Evolutionary conservation across 2,888 invertebrate species (phyloP), one percentile per base, ranked within the genome.

Genomic region (Nesidiocoris tenuis): DNA sequence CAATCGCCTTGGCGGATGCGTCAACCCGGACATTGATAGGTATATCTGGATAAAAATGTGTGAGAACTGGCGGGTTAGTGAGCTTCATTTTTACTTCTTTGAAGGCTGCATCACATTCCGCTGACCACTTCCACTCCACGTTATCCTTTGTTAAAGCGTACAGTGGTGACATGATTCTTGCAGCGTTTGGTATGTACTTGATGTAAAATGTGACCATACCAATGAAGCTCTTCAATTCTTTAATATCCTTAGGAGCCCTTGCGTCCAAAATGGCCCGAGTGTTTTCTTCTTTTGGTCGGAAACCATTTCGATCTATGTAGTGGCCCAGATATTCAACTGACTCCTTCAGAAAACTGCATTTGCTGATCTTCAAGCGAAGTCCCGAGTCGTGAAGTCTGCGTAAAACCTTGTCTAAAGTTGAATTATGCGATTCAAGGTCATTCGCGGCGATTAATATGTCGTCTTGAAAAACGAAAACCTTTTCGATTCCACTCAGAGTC

Each of bases 381-480:
- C 64, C 64, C 7, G 64, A 23, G 22, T 23, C 2, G 17, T 64
- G 17, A 9, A 64, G 17, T 64, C 17, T 64, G 3, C 9, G 12
- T 2, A 64, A 25, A 2, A 64, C 64, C n/a, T 64, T 9, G 9
- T 23, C 3, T n/a, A 64, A 64, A 64, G 25, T 64, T 22, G 17
- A 2, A 17, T 64, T 64, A 22, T 64, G 64, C 1, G 64, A 24
- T 2, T 23, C 5, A 1, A 64, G n/a, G 23, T 64, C 64, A 16
- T 64, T 64, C 1, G 64, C 64, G 2, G 64, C 64, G 25, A 23
- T 64, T n/a, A 64, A n/a, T n/a, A 23, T 1, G 64, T 64, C 64
- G n/a, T 23, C 64, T 64, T 64, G 64, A n/a, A 64, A 64, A 64
- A 64, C 25, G 9, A 23, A 64, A 64, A 64, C 24, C 1, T 23